Conservation (phyloP, 2,113 vertebrate species). For the Falco punctatus region DNA sequence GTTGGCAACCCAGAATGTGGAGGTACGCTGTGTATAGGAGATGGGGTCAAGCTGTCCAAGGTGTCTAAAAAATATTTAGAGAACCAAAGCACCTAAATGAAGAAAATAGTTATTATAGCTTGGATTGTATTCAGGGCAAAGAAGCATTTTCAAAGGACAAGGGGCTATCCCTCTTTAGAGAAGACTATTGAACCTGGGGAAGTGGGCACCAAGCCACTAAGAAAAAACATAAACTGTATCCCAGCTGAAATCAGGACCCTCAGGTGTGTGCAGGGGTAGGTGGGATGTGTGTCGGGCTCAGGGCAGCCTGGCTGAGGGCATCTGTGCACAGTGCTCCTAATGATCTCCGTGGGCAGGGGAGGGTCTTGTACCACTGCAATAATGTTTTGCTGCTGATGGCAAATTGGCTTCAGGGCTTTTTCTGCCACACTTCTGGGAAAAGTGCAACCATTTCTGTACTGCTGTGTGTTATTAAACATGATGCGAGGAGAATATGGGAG, state of each 20-base stretch:
- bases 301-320: neutral
- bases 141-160: neutral
- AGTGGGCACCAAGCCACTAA: neutral
- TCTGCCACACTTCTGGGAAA: neutral
- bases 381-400: neutral
- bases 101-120: neutral
- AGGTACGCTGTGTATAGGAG: neutral
- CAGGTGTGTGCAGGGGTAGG: neutral
- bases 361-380: neutral
- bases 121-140: neutral
- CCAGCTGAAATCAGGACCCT: neutral
- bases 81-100: neutral
- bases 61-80: neutral
- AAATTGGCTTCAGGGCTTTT: neutral
- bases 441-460: neutral
- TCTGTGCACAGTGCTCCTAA: neutral
- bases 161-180: neutral
- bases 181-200: neutral
- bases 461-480: neutral
- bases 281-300: neutral
- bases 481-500: neutral
- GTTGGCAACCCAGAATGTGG: neutral
- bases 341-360: neutral
- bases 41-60: neutral
- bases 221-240: no score